These are phyloP conservation scores for Emmelina monodactyla DNA, from an alignment of 2,888 invertebrate species.

Conservation along the genomic window DNA sequence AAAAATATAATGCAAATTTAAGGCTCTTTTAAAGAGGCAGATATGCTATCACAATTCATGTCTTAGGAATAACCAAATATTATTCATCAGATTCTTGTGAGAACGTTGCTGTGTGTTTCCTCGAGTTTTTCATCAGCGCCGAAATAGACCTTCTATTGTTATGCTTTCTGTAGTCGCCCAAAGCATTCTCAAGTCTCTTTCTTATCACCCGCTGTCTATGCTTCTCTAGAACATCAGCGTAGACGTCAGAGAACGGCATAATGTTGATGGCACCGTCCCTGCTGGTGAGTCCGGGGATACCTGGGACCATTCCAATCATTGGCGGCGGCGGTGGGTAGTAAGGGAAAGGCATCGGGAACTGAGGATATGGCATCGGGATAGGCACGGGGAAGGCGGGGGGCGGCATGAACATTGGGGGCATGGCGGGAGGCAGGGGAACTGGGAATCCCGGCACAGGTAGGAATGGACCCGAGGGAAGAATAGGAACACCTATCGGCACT, in stretches of 20 bases:
- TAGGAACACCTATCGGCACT: not conserved
- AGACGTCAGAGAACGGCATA: constrained; percentile 46
- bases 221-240: constrained; percentile 38
- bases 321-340: constrained; percentile 9
- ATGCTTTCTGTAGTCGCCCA: too few species aligned
- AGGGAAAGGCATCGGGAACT: constrained; percentile 7
- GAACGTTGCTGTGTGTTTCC: too few species aligned
- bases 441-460: not conserved
- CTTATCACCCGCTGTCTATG: constrained; percentile 37
- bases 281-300: constrained; percentile 36
- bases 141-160: too few species aligned
- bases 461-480: not conserved
- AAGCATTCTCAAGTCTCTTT: constrained; percentile 8
- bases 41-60: too few species aligned
- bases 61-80: too few species aligned
- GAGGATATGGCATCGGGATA: constrained; percentile 1
- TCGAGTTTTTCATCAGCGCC: too few species aligned
- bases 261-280: constrained; percentile 45
- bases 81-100: too few species aligned
- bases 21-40: too few species aligned
- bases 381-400: constrained; percentile 7
- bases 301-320: constrained; percentile 35
- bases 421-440: not conserved
- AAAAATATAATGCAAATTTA: too few species aligned
- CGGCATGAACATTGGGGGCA: constrained; percentile 3